These are phyloP conservation scores for Gadus chalcogrammus DNA, from an alignment of 2,113 vertebrate genomes.

Conservation along the genomic window DNA sequence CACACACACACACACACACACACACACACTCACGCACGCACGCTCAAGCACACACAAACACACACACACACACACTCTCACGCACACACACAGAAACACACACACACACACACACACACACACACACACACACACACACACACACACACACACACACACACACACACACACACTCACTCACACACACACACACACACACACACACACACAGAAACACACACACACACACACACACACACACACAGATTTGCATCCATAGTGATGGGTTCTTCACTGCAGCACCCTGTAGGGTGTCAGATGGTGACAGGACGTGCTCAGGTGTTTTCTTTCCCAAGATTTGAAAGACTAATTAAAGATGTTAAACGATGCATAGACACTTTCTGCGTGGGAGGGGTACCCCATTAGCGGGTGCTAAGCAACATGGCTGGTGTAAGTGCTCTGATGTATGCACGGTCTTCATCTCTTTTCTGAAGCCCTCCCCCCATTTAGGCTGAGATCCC, in stretches of 20 bases:
- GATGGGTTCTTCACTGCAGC: constrained; percentile 20
- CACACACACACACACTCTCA: constrained; percentile 19
- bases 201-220: not conserved
- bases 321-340: constrained; percentile 36
- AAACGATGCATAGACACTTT: constrained; percentile 51
- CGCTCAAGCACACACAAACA: not conserved
- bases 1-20: constrained; percentile 9
- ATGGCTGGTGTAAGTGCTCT: constrained; percentile 42
- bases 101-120: constrained; percentile 20
- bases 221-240: constrained; percentile 8
- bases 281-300: constrained; percentile 25
- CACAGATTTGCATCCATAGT: not conserved
- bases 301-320: constrained; percentile 37
- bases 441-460: constrained; percentile 44
- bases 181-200: not conserved
- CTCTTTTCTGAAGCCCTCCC: constrained; percentile 34
- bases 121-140: constrained; percentile 28
- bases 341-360: constrained; percentile 50
- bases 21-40: constrained; percentile 1
- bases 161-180: constrained; percentile 4
- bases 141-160: not conserved
- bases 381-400: constrained; percentile 20
- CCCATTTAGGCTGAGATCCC: constrained; percentile 21
- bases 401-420: constrained; percentile 29
- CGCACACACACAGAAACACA: not conserved